phyloP scores from a whole-genome alignment of 2,797 vertebrate genomes.

The Sebastes hopkinsi region DNA sequence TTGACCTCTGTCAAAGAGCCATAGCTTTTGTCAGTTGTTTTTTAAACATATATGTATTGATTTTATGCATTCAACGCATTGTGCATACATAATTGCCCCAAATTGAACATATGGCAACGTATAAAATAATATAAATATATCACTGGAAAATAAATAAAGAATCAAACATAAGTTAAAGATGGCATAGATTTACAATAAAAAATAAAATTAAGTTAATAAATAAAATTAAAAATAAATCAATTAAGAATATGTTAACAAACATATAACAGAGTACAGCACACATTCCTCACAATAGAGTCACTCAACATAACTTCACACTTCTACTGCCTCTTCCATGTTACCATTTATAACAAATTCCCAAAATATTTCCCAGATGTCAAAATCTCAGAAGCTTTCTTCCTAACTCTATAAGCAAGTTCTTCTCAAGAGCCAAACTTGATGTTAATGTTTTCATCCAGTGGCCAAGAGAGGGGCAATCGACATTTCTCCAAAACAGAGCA shows the following conservation, averaged over 20 bases:
- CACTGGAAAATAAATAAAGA: background rate
- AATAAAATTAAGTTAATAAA: background rate
- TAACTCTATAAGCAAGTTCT: background rate
- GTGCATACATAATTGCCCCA: background rate
- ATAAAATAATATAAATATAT: background rate
- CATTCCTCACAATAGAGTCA: background rate
- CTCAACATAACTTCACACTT: background rate
- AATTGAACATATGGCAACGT: background rate
- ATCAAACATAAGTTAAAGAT: background rate
- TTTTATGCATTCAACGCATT: background rate
- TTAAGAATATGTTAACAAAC: too few species aligned
- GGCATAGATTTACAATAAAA: background rate
- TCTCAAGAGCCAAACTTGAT: background rate
- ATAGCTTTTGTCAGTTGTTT: background rate
- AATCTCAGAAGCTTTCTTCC: background rate
- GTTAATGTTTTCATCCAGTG: background rate
- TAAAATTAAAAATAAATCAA: background rate
- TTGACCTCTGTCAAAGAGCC: background rate
- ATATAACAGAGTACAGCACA: background rate
- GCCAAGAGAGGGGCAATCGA: background rate
- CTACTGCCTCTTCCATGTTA: background rate
- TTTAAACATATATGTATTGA: background rate
- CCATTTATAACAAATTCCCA: background rate
- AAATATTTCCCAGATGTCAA: background rate
- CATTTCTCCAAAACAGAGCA: background rate